Evolutionary conservation across 2,888 invertebrate species (phyloP).

Genomic region (Drosophila formosana): DNA sequence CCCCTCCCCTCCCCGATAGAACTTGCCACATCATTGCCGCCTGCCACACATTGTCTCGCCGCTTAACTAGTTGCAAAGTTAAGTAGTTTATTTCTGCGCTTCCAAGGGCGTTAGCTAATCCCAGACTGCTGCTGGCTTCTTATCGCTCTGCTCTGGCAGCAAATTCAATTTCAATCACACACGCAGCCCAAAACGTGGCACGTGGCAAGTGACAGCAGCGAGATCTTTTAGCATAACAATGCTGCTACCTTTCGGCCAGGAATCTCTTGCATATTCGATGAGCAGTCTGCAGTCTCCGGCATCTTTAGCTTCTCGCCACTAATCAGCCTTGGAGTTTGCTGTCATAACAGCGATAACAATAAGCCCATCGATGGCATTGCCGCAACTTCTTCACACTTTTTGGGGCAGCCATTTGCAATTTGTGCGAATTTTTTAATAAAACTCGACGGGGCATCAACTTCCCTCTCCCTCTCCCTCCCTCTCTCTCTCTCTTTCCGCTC

Average conservation of each 20-base stretch:
- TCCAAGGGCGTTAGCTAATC: slow-evolving; percentile 49
- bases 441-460: slow-evolving; percentile 36
- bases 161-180: slow-evolving; percentile 82
- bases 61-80: slow-evolving; percentile 82
- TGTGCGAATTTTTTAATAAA: slow-evolving; percentile 59
- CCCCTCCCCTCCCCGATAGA: background rate
- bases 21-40: slow-evolving; percentile 61
- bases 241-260: slow-evolving; percentile 63
- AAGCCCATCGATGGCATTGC: slow-evolving; percentile 29
- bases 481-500: background rate
- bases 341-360: slow-evolving; percentile 76
- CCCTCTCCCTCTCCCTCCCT: background rate
- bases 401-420: slow-evolving; percentile 48
- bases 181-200: slow-evolving; percentile 54
- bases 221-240: slow-evolving; percentile 80
- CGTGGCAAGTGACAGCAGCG: slow-evolving; percentile 76
- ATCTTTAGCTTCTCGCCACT: slow-evolving; percentile 45
- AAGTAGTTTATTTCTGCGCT: slow-evolving; percentile 77
- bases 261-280: slow-evolving; percentile 77
- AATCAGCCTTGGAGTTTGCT: slow-evolving; percentile 63
- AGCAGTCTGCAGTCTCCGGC: slow-evolving; percentile 15
- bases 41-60: slow-evolving; percentile 64
- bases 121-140: slow-evolving; percentile 43
- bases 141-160: slow-evolving; percentile 45
- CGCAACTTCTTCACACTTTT: slow-evolving; percentile 7